These are phyloP conservation scores for Cyprinodon tularosa DNA, from an alignment of 2,113 vertebrate genomes.

Conservation along the genomic window DNA sequence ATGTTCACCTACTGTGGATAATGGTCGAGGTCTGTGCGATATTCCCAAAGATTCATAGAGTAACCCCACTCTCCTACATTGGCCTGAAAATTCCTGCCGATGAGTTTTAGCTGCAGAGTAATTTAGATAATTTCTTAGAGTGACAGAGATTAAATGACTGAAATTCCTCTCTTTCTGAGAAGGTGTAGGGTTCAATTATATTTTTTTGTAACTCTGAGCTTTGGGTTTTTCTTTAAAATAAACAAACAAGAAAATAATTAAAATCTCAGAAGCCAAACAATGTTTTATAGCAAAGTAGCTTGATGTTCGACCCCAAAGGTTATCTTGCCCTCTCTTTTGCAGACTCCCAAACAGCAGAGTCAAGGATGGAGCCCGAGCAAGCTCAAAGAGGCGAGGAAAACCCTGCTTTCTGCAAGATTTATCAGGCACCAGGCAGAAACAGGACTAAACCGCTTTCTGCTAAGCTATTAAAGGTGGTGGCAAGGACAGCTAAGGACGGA, in stretches of 20 bases:
- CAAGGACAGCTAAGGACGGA: slow-evolving; percentile 1
- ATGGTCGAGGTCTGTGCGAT: too few relatives aligned
- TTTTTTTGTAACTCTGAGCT: too few relatives aligned
- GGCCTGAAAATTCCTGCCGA: too few relatives aligned
- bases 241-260: slow-evolving; percentile 26
- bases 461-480: slow-evolving; percentile 12
- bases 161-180: too few relatives aligned
- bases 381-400: background rate
- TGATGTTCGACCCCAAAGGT: slow-evolving; percentile 53
- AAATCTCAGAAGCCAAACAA: slow-evolving; percentile 37
- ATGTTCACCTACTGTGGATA: too few relatives aligned
- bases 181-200: too few relatives aligned
- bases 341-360: background rate
- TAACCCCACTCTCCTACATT: too few relatives aligned
- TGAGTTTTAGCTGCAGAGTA: too few relatives aligned
- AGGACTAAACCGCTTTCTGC: background rate
- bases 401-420: slow-evolving; percentile 5
- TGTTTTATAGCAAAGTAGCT: slow-evolving; percentile 7
- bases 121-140: too few relatives aligned
- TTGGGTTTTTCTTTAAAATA: too few relatives aligned
- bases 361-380: background rate
- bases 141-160: too few relatives aligned
- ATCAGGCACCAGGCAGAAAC: background rate
- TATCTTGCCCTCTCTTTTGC: background rate
- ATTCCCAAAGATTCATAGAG: too few relatives aligned